Conservation (phyloP, 2,113 vertebrate genomes). For the Stigmatopora argus region DNA sequence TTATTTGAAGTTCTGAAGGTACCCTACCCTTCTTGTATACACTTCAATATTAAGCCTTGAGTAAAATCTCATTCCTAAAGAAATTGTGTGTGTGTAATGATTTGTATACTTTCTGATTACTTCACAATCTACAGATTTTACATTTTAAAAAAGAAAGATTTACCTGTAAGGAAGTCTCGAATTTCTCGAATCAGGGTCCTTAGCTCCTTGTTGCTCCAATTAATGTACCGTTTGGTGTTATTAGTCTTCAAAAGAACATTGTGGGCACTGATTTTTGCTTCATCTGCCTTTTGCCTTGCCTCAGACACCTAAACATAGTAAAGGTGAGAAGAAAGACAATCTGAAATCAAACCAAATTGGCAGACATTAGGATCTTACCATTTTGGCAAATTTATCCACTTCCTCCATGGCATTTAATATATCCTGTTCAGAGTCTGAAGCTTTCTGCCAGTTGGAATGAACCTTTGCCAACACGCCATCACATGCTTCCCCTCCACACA, state of each 20-base stretch:
- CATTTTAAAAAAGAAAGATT: slow-evolving; percentile 21
- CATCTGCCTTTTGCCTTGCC: slow-evolving; percentile 84
- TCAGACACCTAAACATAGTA: slow-evolving; percentile 77
- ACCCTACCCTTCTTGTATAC: not conserved
- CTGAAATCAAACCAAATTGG: not conserved
- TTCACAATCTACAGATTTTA: not conserved
- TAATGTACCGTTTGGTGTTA: slow-evolving; percentile 82
- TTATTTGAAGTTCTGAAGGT: not conserved
- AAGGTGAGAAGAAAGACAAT: not conserved
- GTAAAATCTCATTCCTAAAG: not conserved
- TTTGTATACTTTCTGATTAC: not conserved
- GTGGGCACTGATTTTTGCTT: slow-evolving; percentile 85
- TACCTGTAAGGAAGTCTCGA: slow-evolving; percentile 89
- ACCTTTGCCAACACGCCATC: slow-evolving; percentile 74
- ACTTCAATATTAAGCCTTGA: not conserved
- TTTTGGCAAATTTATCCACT: slow-evolving; percentile 88
- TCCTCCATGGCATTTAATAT: slow-evolving; percentile 84
- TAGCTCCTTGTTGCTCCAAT: slow-evolving; percentile 87
- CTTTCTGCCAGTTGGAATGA: slow-evolving; percentile 76
- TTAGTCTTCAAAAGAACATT: slow-evolving; percentile 85
- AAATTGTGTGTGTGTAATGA: not conserved
- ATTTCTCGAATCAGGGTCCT: slow-evolving; percentile 89
- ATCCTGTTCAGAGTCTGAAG: slow-evolving; percentile 82
- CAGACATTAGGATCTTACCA: slow-evolving; percentile 69
- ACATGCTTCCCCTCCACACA: slow-evolving; percentile 84